Evolutionary conservation across 64 coral and sea anemone genomes (phyloP), one percentile per base, ranked within the genome.

Genomic region (Montipora sp.): DNA sequence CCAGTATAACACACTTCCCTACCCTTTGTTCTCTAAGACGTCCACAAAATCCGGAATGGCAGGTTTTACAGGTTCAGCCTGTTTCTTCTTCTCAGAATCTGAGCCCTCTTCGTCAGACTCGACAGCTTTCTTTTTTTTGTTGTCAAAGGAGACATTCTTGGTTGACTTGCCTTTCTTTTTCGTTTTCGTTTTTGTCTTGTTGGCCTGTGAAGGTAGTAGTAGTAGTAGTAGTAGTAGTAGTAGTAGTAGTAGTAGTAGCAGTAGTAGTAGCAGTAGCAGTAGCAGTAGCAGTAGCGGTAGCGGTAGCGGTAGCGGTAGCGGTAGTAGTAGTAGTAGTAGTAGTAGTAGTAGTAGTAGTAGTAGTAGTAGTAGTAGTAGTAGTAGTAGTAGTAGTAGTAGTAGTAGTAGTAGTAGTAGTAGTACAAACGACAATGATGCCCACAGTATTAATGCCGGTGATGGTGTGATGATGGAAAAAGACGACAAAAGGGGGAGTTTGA

Each of bases 21-120:
- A 97, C 95, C 95, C 95, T 94, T 97, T 97, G 59, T 97, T 94
- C 36, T 97, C 95, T n/a, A 97, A 59, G 0, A 97, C 92, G 77
- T 97, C 95, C 48, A 91, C 79, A 92, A 97, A 97, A 59, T 97
- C 92, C 6, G 95, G 95, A 36, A 59, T 50, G 83, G 65, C 86
- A 19, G 95, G 83, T 83, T 89, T 90, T 15, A 48, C 75, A 8
- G 88, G 88, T 48, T 78, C 73, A 58, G 53, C 87, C 9, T 92
- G 79, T 16, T 57, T 66, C 67, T 88, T 88, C 53, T 91, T 73
- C 14, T 69, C 88, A 69, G 70, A 70, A 7, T 94, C 92, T 0
- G 78, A 89, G 13, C 80, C 83, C 16, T 92, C 91, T 14, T 80
- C 91, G 0, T 93, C 91, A 67, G 91, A 88, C 57, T 87, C 83